Percentiles rank a stretch among this genome's conserved stretches.
Evolutionary conservation across 2,888 invertebrate species (phyloP).

Genomic region (Melieria picta): DNA sequence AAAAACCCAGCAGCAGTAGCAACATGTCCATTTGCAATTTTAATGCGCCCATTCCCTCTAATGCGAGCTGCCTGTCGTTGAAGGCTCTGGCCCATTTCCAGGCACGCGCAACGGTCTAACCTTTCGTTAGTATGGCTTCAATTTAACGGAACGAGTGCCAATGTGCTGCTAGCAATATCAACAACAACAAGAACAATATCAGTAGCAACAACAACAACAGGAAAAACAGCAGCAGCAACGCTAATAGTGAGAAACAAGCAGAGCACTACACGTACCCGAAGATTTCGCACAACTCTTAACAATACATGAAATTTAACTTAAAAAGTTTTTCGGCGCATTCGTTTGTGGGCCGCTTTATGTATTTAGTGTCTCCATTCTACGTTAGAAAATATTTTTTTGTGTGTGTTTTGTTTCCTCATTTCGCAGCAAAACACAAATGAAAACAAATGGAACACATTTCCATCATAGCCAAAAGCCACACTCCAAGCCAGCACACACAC

Average conservation of each 20-base stretch:
- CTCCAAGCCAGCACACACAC: no score
- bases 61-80: no score
- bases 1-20: background rate
- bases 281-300: constrained; percentile 12
- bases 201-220: background rate
- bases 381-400: background rate
- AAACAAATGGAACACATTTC: constrained; percentile 20
- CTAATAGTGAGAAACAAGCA: background rate
- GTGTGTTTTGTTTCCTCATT: background rate
- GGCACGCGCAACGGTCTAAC: no score
- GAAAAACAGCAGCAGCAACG: background rate
- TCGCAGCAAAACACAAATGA: background rate
- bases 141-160: no score
- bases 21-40: constrained; percentile 7
- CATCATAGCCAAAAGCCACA: background rate
- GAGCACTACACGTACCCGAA: background rate
- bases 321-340: constrained; percentile 49
- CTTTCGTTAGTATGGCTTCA: no score
- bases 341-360: no score
- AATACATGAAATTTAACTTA: constrained; percentile 59
- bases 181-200: background rate
- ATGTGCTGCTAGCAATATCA: no score
- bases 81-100: no score
- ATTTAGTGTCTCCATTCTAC: no score
- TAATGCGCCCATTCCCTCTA: background rate